Conservation (phyloP, 2,797 vertebrate genomes). For the Coregonus sp. region DNA sequence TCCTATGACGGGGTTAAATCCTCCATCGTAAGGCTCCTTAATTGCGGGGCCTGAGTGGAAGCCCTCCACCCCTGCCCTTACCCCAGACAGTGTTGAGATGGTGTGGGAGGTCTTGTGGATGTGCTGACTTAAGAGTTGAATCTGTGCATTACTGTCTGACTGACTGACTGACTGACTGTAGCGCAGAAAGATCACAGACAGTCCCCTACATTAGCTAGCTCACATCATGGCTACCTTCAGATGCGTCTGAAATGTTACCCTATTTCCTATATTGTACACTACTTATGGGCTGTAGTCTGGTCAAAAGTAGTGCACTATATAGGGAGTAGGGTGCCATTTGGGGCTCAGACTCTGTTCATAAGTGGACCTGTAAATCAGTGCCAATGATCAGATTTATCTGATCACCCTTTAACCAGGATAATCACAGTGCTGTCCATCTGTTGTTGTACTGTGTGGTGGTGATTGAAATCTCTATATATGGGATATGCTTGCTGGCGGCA, state of each 20-base stretch:
- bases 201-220: conserved; percentile 10
- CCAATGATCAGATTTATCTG: conserved; percentile 48
- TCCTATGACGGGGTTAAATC: too few species aligned
- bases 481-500: neutral
- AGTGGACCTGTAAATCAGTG: neutral
- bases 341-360: neutral
- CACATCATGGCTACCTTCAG: neutral
- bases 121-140: conserved; percentile 31
- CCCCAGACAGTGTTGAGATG: too few species aligned
- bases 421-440: conserved; percentile 23
- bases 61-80: too few species aligned
- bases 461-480: conserved; percentile 2
- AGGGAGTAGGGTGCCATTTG: too few species aligned
- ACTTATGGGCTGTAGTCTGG: too few species aligned
- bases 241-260: too few species aligned
- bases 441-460: neutral
- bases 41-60: too few species aligned
- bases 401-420: conserved; percentile 37
- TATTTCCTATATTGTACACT: too few species aligned
- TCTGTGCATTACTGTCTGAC: conserved; percentile 35
- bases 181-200: conserved; percentile 32
- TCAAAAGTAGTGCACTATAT: too few species aligned
- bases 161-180: neutral
- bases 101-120: too few species aligned
- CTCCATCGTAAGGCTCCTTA: too few species aligned